These are phyloP conservation scores for Nasua narica DNA, from an alignment of 2,797 vertebrate genomes.

Conservation along the genomic window DNA sequence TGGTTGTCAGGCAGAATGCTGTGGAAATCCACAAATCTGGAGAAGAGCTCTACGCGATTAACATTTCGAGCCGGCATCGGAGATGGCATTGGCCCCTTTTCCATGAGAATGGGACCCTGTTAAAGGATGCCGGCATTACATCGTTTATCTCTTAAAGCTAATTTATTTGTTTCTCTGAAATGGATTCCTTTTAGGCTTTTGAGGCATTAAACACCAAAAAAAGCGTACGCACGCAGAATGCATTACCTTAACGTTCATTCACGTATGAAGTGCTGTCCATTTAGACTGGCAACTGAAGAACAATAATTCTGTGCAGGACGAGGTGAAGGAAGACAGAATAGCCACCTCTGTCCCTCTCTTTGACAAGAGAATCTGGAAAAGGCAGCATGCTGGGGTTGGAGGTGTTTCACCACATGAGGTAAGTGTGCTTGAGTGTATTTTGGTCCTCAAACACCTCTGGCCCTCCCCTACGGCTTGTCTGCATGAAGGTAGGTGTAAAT, in stretches of 20 bases:
- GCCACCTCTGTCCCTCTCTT: neutral
- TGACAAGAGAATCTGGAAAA: neutral
- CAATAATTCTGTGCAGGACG: neutral
- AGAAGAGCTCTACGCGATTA: neutral
- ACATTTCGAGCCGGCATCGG: neutral
- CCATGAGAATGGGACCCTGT: neutral
- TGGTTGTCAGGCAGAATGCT: neutral
- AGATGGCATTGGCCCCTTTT: neutral
- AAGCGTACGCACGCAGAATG: neutral
- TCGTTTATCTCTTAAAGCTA: conserved; percentile 28
- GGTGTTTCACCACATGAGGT: neutral
- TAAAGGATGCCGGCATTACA: neutral
- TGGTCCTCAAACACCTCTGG: conserved; percentile 7
- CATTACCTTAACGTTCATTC: neutral
- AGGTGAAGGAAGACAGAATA: neutral
- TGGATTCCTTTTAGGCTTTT: conserved; percentile 20
- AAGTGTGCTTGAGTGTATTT: neutral
- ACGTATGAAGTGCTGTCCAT: neutral
- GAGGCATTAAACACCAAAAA: neutral
- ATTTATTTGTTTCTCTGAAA: conserved; percentile 38
- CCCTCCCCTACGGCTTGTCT: neutral
- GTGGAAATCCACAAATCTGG: neutral
- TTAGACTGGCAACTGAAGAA: neutral
- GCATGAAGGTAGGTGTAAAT: neutral
- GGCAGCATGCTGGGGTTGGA: neutral